Conservation (phyloP, 2,113 vertebrate species). For the Gallinago undulata region DNA sequence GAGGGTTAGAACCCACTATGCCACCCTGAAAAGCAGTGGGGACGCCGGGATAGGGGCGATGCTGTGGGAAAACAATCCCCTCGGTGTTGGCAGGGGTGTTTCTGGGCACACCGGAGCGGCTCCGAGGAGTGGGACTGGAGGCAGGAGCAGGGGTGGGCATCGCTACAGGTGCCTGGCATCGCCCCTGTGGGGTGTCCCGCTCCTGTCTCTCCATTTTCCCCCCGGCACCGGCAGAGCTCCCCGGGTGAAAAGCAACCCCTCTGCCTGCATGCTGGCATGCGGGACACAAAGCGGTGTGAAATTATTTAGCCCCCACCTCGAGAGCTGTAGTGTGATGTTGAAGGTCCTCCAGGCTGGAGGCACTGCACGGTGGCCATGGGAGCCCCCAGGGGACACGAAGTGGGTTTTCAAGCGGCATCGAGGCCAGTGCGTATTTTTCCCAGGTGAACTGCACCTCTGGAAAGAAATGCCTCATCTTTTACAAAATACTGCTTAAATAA, state of each 20-base stretch:
- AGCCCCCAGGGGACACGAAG: rapidly evolving
- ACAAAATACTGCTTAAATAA: conserved; percentile 21
- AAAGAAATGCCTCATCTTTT: neutral
- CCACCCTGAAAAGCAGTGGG: rapidly evolving
- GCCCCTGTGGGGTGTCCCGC: rapidly evolving
- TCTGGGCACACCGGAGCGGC: rapidly evolving
- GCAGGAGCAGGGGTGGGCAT: neutral
- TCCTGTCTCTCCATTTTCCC: neutral
- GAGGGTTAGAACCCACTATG: rapidly evolving
- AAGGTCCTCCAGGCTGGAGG: neutral
- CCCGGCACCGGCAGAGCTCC: neutral
- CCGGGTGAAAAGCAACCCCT: neutral
- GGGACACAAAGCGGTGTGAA: neutral
- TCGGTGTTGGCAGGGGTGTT: neutral
- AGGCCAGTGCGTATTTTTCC: neutral
- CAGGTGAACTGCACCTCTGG: neutral
- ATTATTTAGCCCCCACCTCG: neutral
- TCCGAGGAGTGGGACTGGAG: neutral
- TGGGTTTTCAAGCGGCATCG: rapidly evolving
- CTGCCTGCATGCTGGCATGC: neutral
- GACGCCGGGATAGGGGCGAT: rapidly evolving
- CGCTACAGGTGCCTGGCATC: rapidly evolving
- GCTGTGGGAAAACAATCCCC: neutral
- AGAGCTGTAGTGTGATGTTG: neutral
- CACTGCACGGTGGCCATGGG: rapidly evolving